phyloP scores from a whole-genome alignment of 1,140 invertebrate species.

The Drosophila mojavensis region DNA sequence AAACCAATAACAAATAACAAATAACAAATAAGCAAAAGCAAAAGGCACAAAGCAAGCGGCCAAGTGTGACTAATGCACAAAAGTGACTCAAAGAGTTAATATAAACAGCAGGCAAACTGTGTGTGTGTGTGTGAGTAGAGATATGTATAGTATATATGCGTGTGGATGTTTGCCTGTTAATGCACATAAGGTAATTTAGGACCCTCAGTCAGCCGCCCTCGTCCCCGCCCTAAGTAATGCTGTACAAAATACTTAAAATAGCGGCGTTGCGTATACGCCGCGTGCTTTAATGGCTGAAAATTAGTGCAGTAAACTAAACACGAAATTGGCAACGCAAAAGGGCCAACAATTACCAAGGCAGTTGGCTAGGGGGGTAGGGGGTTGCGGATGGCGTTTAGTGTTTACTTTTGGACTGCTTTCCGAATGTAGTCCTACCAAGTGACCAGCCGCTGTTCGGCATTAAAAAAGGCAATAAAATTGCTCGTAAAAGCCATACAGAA shows the following conservation, averaged over 20 bases:
- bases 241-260: constrained; percentile 43
- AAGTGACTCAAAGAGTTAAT: constrained; percentile 61
- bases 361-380: neutral
- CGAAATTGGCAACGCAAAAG: constrained; percentile 39
- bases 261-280: constrained; percentile 35
- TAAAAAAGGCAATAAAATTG: constrained; percentile 75
- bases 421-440: constrained; percentile 24
- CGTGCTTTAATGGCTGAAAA: constrained; percentile 68
- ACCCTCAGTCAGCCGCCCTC: neutral
- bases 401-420: neutral
- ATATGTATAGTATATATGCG: constrained; percentile 1
- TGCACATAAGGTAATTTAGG: constrained; percentile 24
- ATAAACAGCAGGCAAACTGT: constrained; percentile 1
- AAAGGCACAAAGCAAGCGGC: constrained; percentile 43
- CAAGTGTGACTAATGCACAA: constrained; percentile 62
- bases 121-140: neutral
- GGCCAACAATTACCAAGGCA: constrained; percentile 22
- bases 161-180: neutral
- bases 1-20: constrained; percentile 4
- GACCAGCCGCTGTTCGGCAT: constrained; percentile 55
- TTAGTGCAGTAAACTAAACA: constrained; percentile 70
- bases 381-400: neutral
- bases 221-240: constrained; percentile 10
- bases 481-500: constrained; percentile 65
- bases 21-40: constrained; percentile 1